A percentile compares a stretch with the other conserved stretches of the same genome.
These are phyloP conservation scores for Tinea pellionella DNA, from an alignment of 2,888 invertebrate genomes.

Conservation along the genomic window DNA sequence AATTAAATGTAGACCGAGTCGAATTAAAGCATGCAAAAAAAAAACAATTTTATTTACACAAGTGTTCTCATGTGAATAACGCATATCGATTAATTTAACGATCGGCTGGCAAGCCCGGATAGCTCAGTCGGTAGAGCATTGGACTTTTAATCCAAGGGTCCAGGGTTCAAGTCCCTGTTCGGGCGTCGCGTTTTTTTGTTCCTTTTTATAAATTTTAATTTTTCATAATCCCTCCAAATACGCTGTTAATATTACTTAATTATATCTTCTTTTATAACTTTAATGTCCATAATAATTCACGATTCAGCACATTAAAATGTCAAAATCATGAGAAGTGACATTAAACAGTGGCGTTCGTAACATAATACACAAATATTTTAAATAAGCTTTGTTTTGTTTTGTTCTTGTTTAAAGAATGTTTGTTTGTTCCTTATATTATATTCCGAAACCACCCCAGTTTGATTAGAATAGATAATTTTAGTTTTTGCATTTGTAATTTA, in stretches of 20 bases:
- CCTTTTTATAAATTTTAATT: no score
- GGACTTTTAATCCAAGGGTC: constrained; percentile 22
- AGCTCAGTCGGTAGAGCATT: constrained; percentile 22
- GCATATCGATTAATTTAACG: not conserved
- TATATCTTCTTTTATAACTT: not conserved
- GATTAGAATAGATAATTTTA: no score
- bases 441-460: no score
- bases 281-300: not conserved
- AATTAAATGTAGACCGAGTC: no score
- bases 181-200: constrained; percentile 16
- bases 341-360: not conserved
- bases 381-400: no score
- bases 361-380: not conserved
- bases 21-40: no score
- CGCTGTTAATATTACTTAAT: not conserved
- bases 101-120: constrained; percentile 16
- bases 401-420: no score
- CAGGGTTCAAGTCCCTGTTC: constrained; percentile 23
- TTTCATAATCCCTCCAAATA: no score
- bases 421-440: no score
- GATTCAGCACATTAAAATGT: constrained; percentile 5
- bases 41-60: no score
- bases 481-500: no score
- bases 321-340: constrained; percentile 3
- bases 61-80: not conserved